phyloP scores from a whole-genome alignment of 2,113 vertebrate genomes.

The Actinemys pallida region DNA sequence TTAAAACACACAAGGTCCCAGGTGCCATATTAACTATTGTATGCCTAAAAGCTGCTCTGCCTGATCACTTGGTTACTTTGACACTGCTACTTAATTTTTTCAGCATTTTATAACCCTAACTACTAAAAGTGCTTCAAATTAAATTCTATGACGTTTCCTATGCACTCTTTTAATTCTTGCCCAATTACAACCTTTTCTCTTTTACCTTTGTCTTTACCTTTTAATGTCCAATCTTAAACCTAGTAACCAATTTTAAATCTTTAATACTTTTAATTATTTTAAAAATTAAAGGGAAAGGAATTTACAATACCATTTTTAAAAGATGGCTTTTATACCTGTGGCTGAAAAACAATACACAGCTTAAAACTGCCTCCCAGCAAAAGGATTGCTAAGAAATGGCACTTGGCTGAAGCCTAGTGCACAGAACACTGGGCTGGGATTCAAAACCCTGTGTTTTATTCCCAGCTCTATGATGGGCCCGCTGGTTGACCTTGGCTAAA shows the following conservation, averaged over 20 bases:
- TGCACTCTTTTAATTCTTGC: background rate
- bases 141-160: background rate
- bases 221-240: background rate
- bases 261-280: background rate
- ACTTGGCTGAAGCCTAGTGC: background rate
- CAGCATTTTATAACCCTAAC: background rate
- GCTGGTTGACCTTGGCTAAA: background rate
- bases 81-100: background rate
- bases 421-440: background rate
- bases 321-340: background rate
- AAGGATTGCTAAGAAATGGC: background rate
- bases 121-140: background rate
- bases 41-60: background rate
- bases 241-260: background rate
- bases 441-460: background rate
- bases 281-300: background rate
- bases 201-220: background rate
- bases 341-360: background rate
- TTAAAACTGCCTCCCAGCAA: background rate
- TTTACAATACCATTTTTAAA: background rate
- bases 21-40: background rate
- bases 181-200: background rate
- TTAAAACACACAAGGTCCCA: background rate
- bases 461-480: background rate
- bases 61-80: background rate